phyloP scores from a whole-genome alignment of 2,888 invertebrate species.

The Synanthedon formicaeformis region DNA sequence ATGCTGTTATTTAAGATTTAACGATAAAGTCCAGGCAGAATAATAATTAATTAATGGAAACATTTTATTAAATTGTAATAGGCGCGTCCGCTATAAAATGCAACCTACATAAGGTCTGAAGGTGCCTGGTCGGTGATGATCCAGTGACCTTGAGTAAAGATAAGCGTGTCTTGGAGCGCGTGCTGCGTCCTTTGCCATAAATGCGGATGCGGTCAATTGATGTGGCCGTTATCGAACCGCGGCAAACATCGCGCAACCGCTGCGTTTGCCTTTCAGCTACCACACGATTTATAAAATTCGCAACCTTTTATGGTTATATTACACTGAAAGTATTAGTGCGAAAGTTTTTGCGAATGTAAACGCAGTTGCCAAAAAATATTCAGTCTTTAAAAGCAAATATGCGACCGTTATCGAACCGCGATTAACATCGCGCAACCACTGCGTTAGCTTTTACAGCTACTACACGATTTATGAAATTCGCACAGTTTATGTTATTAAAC shows the following conservation, averaged over 20 bases:
- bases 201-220: conserved; percentile 68
- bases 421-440: too few relatives aligned
- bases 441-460: too few relatives aligned
- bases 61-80: background rate
- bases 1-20: too few relatives aligned
- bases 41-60: background rate
- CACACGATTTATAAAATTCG: too few relatives aligned
- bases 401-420: too few relatives aligned
- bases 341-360: too few relatives aligned
- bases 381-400: too few relatives aligned
- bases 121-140: conserved; percentile 5
- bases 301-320: background rate
- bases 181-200: conserved; percentile 63
- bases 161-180: conserved; percentile 58
- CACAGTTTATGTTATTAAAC: too few relatives aligned
- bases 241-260: conserved; percentile 60
- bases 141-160: conserved; percentile 53
- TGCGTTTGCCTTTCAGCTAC: conserved; percentile 13
- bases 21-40: background rate
- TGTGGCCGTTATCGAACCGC: conserved; percentile 59
- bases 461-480: too few relatives aligned
- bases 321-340: background rate
- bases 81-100: conserved; percentile 22
- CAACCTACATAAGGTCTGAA: conserved; percentile 26
- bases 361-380: too few relatives aligned